Evolutionary conservation across 1,140 invertebrate species (phyloP).

Genomic region (Drosophila elegans): DNA sequence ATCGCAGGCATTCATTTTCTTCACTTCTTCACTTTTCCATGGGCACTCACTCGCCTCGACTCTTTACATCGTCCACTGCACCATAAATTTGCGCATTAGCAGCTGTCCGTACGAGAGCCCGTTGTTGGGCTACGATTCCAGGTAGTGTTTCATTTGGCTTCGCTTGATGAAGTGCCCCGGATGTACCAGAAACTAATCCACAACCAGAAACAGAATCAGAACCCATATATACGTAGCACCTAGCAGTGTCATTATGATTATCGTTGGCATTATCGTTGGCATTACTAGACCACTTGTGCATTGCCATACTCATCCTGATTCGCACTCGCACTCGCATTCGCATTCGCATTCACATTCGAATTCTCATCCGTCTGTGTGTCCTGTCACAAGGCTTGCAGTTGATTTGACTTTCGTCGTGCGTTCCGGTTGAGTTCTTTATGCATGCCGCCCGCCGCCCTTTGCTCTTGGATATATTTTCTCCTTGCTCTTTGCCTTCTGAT

Average conservation of each 20-base stretch:
- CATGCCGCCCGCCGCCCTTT: slow-evolving; percentile 34
- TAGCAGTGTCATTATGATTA: slow-evolving; percentile 78
- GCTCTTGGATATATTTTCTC: slow-evolving; percentile 23
- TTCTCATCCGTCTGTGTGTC: slow-evolving; percentile 9
- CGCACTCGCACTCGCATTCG: slow-evolving; percentile 9
- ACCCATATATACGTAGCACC: slow-evolving; percentile 4
- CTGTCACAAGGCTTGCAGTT: slow-evolving; percentile 55
- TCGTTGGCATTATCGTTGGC: slow-evolving; percentile 60
- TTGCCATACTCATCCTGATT: slow-evolving; percentile 30
- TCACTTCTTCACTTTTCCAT: slow-evolving; percentile 49
- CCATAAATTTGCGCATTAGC: slow-evolving; percentile 79
- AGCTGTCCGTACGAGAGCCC: slow-evolving; percentile 86
- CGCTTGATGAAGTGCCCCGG: slow-evolving; percentile 28
- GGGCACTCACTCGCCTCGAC: slow-evolving; percentile 38
- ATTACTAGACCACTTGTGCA: slow-evolving; percentile 29
- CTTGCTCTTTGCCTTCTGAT: slow-evolving; percentile 46
- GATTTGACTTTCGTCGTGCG: slow-evolving; percentile 62
- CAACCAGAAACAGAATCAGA: no score
- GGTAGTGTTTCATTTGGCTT: slow-evolving; percentile 73
- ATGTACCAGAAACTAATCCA: slow-evolving; percentile 6
- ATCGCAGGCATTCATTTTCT: slow-evolving; percentile 46
- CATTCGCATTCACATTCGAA: not conserved
- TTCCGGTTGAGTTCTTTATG: slow-evolving; percentile 46
- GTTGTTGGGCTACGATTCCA: slow-evolving; percentile 85
- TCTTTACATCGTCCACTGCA: slow-evolving; percentile 41